Evolutionary conservation across 2,888 invertebrate species (phyloP).

Genomic region (Lithophane semibrunnea): DNA sequence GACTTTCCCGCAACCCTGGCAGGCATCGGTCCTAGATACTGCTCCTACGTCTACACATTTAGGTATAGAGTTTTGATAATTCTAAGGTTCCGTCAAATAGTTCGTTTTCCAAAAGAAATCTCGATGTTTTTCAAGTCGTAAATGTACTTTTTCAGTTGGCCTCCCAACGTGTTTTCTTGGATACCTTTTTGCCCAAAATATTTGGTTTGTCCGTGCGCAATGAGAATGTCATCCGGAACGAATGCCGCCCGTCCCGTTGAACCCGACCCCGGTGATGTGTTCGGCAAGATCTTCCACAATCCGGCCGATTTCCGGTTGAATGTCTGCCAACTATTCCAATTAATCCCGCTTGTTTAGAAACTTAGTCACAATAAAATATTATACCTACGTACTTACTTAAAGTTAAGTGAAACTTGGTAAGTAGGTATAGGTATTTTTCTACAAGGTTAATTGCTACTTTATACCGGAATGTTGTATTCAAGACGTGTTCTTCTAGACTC

Average conservation of each 20-base stretch:
- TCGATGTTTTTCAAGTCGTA: background rate
- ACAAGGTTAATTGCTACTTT: background rate
- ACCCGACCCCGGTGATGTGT: slow-evolving; percentile 51
- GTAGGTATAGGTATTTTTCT: background rate
- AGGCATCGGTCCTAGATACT: too few species aligned
- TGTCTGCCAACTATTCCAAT: slow-evolving; percentile 74
- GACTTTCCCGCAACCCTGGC: too few species aligned
- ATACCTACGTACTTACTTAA: too few species aligned
- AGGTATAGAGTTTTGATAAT: too few species aligned
- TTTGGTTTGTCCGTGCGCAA: slow-evolving; percentile 34
- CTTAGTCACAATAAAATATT: slow-evolving; percentile 54
- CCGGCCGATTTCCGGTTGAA: slow-evolving; percentile 75
- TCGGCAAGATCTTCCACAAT: slow-evolving; percentile 56
- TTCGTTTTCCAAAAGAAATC: too few species aligned
- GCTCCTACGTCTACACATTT: too few species aligned
- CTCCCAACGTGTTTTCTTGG: background rate
- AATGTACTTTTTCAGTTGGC: background rate
- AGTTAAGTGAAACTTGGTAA: background rate
- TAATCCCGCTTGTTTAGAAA: slow-evolving; percentile 71
- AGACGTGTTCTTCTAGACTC: background rate
- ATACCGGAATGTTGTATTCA: too few species aligned
- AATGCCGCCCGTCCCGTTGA: slow-evolving; percentile 45
- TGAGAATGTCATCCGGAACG: slow-evolving; percentile 41
- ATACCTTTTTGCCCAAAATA: slow-evolving; percentile 4
- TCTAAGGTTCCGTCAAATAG: too few species aligned